Percentiles rank a stretch among this genome's conserved stretches.
Evolutionary conservation across 2,113 vertebrate genomes (phyloP).

Genomic region (Brachirus orientalis): DNA sequence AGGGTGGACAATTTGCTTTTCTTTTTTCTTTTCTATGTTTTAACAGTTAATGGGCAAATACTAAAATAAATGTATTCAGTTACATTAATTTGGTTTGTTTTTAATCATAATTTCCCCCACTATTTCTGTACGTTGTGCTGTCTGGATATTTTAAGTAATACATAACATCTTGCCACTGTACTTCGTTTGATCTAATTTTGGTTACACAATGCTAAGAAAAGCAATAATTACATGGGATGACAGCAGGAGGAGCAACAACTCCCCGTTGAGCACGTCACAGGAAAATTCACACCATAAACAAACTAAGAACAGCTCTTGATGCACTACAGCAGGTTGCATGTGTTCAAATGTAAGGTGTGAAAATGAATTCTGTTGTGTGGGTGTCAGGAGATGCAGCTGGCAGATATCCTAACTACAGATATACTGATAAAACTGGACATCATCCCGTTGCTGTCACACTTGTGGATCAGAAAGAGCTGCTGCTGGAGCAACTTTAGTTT

Average conservation of each 20-base stretch:
- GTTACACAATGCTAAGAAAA: background rate
- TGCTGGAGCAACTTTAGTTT: no score
- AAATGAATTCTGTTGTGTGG: background rate
- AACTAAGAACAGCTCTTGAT: slow-evolving; percentile 19
- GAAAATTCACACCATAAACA: slow-evolving; percentile 23
- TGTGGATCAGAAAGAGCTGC: no score
- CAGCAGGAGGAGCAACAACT: background rate
- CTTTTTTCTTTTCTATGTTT: background rate
- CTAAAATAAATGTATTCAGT: slow-evolving; percentile 29
- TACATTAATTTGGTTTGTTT: background rate
- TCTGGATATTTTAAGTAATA: background rate
- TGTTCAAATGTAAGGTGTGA: slow-evolving; percentile 14
- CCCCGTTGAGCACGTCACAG: slow-evolving; percentile 15
- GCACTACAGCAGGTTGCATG: background rate
- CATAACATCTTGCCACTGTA: background rate
- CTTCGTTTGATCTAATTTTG: background rate
- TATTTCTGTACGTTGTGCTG: background rate
- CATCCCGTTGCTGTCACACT: background rate
- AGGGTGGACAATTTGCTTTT: background rate
- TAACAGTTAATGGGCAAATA: background rate
- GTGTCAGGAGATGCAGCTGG: background rate
- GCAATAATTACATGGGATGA: slow-evolving; percentile 13
- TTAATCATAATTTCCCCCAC: background rate
- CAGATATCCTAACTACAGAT: background rate
- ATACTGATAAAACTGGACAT: background rate